phyloP scores from a whole-genome alignment of 2,113 vertebrate species.

The Passer domesticus region DNA sequence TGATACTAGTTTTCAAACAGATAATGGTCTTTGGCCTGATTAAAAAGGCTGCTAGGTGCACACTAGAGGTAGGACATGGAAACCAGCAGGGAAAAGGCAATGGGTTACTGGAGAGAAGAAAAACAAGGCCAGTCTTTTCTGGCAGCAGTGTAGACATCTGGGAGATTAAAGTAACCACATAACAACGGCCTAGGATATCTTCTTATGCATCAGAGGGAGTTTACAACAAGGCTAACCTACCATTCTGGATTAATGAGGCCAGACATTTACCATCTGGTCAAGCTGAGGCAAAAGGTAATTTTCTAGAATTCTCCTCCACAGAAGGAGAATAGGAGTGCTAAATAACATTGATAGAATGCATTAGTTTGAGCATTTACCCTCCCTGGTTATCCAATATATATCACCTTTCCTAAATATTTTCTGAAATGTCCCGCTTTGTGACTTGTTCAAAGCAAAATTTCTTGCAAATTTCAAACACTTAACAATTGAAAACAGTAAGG shows the following conservation, averaged over 20 bases:
- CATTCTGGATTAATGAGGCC: not conserved
- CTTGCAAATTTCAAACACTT: not conserved
- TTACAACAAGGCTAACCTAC: not conserved
- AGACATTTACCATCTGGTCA: not conserved
- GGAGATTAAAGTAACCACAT: not conserved
- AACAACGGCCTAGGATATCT: not conserved
- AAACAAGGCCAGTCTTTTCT: not conserved
- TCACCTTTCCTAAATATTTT: not conserved
- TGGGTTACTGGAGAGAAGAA: not conserved
- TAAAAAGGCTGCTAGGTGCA: not conserved
- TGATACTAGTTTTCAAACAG: not conserved
- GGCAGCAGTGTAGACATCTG: not conserved
- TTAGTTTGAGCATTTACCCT: not conserved
- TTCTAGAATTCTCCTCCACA: not conserved
- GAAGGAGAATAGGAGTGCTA: not conserved
- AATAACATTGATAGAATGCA: not conserved
- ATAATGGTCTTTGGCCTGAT: not conserved
- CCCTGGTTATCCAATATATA: not conserved
- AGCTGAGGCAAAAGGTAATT: not conserved
- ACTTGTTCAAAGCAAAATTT: not conserved
- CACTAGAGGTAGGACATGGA: fast-evolving
- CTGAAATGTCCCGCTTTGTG: not conserved
- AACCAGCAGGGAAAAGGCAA: not conserved
- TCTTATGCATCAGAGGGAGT: not conserved
- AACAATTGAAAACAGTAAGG: not conserved